Evolutionary conservation across 2,113 vertebrate genomes (phyloP).

Genomic region (Elephantulus edwardii): DNA sequence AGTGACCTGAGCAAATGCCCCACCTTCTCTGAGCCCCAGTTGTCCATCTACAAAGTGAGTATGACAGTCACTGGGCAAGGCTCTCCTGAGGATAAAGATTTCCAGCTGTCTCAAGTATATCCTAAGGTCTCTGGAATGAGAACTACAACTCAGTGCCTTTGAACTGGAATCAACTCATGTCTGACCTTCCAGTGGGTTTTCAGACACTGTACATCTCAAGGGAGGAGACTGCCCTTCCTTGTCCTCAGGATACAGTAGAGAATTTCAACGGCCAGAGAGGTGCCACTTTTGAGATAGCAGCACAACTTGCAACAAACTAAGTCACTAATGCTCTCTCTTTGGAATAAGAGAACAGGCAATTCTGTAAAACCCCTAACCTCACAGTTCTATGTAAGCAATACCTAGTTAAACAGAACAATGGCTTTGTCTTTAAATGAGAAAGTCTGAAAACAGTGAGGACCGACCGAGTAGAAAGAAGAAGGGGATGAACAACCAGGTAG

Average conservation of each 20-base stretch:
- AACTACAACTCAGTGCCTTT: too few species aligned
- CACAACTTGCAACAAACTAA: too few species aligned
- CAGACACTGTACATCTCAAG: too few species aligned
- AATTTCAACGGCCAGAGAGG: too few species aligned
- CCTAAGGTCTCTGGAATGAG: not conserved
- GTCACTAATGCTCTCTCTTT: too few species aligned
- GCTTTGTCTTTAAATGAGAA: not conserved
- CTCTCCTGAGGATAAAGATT: not conserved
- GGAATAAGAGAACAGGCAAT: too few species aligned
- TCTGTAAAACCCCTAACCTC: not conserved
- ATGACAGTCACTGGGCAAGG: accelerated
- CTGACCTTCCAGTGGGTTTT: too few species aligned
- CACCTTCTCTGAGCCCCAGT: not conserved
- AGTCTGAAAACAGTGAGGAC: not conserved
- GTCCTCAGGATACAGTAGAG: too few species aligned
- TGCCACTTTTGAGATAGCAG: too few species aligned
- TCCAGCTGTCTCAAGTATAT: not conserved
- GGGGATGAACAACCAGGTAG: not conserved
- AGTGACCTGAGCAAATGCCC: not conserved
- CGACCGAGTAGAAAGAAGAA: not conserved
- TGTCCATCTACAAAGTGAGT: not conserved
- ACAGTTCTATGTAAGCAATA: not conserved
- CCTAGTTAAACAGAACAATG: not conserved
- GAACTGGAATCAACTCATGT: too few species aligned
- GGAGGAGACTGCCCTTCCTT: too few species aligned